Evolutionary conservation across 2,888 invertebrate genomes (phyloP), one percentile per base, ranked within the genome.

Genomic region (Tinea pellionella): DNA sequence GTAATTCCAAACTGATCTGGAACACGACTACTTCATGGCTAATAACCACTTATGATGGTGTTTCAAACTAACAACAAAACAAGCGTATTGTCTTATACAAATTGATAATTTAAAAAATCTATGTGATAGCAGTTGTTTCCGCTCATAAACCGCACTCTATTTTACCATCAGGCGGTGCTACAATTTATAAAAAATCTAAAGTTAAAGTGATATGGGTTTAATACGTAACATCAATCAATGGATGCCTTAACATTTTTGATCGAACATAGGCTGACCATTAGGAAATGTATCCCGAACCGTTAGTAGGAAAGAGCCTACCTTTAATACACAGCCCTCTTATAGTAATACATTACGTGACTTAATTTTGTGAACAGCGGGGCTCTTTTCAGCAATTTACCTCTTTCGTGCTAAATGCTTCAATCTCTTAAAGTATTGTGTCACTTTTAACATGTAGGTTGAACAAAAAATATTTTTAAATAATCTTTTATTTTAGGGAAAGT

Each of bases 281-380:
- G 32, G 15, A 15, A 57, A 57, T 15, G 57, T 32, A 57, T 32
- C 57, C 30, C 32, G 7, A 13, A 47, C 47, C 37, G 37, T 37
- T 37, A 37, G 37, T 37, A 37, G 37, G 9, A 37, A 37, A 37
- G 37, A 2, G 4, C 47, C 47, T 47, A 47, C 47, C 70, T 74
- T 70, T 73, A 73, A 71, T 69, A 73, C 70, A 70, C 65, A 68
- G 70, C 71, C 75, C 66, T 66, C 68, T 74, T 77, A 80, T n/a
- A n/a, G n/a, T n/a, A n/a, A n/a, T 81, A 76, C 75, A 70, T 69
- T 75, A 82, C 82, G 82, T 82, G 82, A 82, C 80, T 79, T 77
- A 80, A 79, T 81, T 81, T 77, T n/a, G 70, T 71, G 73, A 73
- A 72, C 72, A 72, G 75, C 69, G 71, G 73, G 71, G 72, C 73